Base-by-base conservation (phyloP, 2,888 invertebrate species). In the Lepidocyrtoides sp. region DNA sequence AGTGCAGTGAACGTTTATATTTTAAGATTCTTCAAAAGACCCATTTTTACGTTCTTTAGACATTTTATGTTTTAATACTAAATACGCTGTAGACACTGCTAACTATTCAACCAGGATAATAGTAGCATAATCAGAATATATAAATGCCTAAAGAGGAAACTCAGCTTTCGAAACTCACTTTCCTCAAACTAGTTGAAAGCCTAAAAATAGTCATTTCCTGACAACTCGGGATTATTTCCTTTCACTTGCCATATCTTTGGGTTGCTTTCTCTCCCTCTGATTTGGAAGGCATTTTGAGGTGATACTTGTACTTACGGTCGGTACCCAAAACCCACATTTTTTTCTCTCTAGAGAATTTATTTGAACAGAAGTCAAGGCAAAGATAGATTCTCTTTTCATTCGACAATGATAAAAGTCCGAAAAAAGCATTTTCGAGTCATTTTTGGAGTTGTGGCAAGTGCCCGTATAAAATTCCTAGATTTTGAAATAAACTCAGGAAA, bases 161-260 rank as follows among this genome's bases (percentile, higher is more conserved):
- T 91, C 81, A 84, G 54, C 81, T 81, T 85, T 77, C 57, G 66
- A 84, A 81, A 87, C 57, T 82, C 72, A 54, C 72, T 89, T 82
- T 82, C 60, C 57, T 81, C 79, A 57, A 57, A 51, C 79, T 69
- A 91, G 84, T 90, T 90, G 85, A 85, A 81, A 85, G 72, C 79
- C 85, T 66, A 85, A 72, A 85, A 91, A 85, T 89, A 89, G 82
- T 89, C 90, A 91, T 91, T 91, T 91, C 90, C 90, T 91, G 90
- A 85, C 90, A 91, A 91, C 86, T 91, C 90, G 79, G 79, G 72
- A 91, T 91, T 91, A 91, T 91, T 91, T 91, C 90, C 90, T 85
- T 86, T 91, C 86, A 82, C 89, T 60, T 89, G 17, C 44, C 89
- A 72, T 69, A n/a, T n/a, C 32, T 57, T 1, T 36, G 14, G n/a